A percentile compares a stretch with the other conserved stretches of the same genome.
These are phyloP conservation scores for Hypotaenidia philippensis DNA, from an alignment of 2,797 vertebrate genomes.

Conservation along the genomic window DNA sequence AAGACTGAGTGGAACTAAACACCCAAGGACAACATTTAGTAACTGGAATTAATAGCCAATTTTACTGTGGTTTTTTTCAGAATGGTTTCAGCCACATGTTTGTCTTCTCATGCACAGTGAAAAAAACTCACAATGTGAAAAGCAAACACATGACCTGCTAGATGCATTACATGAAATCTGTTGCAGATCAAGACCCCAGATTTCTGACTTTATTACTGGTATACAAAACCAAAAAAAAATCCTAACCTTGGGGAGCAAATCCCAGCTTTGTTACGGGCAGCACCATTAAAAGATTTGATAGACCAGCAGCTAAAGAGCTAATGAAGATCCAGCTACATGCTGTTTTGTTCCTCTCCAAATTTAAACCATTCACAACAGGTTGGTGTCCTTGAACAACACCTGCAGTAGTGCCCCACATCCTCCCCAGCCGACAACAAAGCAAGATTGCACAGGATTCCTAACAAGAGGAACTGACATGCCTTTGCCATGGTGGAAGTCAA, in stretches of 20 bases:
- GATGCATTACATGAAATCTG: background rate
- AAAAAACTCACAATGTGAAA: background rate
- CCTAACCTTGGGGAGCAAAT: background rate
- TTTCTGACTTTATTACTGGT: background rate
- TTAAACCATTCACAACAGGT: background rate
- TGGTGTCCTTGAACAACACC: background rate
- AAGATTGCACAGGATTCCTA: background rate
- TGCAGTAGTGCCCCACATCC: background rate
- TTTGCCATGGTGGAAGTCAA: background rate
- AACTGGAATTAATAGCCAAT: background rate
- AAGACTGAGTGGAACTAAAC: background rate
- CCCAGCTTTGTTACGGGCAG: background rate
- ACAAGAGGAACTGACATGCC: accelerated
- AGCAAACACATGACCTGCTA: background rate
- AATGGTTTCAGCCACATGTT: background rate
- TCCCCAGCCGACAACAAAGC: background rate
- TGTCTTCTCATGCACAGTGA: background rate
- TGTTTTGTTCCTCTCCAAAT: background rate
- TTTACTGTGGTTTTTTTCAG: background rate
- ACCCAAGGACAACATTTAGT: background rate
- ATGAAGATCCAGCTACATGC: background rate
- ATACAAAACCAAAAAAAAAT: background rate
- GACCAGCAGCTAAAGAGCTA: background rate
- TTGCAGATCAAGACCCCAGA: background rate
- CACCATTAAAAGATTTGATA: background rate